phyloP scores from a whole-genome alignment of 2,113 vertebrate genomes.

The Ploceus nigricollis region DNA sequence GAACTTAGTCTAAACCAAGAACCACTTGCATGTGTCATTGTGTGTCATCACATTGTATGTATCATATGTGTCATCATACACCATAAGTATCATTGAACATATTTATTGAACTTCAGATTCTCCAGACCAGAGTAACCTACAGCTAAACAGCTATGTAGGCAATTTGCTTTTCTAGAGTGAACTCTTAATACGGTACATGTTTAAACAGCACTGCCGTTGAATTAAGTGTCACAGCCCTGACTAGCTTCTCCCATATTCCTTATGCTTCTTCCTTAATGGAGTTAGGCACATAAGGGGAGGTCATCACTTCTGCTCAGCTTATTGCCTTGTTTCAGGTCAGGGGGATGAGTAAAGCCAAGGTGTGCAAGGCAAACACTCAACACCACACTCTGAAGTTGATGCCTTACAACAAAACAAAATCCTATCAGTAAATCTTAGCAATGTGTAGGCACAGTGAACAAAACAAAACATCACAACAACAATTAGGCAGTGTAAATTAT shows the following conservation, averaged over 20 bases:
- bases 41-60: background rate
- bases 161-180: background rate
- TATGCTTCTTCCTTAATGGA: background rate
- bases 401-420: background rate
- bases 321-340: background rate
- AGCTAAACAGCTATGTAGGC: background rate
- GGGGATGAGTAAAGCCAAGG: background rate
- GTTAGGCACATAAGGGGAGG: background rate
- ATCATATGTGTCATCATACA: background rate
- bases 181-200: background rate
- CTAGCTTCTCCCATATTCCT: background rate
- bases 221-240: background rate
- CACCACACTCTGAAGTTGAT: background rate
- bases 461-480: background rate
- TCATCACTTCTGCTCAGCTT: background rate
- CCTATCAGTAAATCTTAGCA: background rate
- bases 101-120: background rate
- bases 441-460: background rate
- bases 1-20: background rate
- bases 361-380: background rate
- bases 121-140: background rate
- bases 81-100: background rate
- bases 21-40: background rate
- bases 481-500: background rate
- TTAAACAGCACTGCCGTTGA: background rate